Evolutionary conservation across 2,888 invertebrate species (phyloP), one percentile per base, ranked within the genome.

Genomic region (Mythimna vitellina): DNA sequence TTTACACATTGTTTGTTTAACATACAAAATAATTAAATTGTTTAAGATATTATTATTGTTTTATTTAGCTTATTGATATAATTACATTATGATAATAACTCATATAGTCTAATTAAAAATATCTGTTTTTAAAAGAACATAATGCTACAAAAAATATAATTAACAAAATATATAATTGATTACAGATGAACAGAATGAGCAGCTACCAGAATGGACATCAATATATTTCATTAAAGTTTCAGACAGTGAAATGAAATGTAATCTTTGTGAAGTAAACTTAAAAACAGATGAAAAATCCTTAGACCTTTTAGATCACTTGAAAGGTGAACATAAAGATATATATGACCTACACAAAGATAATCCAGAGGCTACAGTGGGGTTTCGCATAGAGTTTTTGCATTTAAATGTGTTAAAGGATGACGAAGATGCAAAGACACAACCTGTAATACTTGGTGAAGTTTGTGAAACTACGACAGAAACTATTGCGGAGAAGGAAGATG

Each of bases 361-460:
- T 73, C 90, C 92, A 0, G 93, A 94, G 32, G 90, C 92, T 9
- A 89, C 91, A 0, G 92, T 95, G 0, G 94, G 95, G 4, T 96
- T 94, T 76, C 94, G 92, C 60, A 95, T 96, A 46, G 95, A 95
- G 78, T 95, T 95, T 76, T 87, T 96, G 8, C 91, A 95, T 72
- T 85, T 95, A 25, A 93, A 93, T 81, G 89, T 92, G 69, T 77
- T 93, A 76, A 94, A 94, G 78, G 93, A 92, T 42, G 92, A 91
- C 4, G 88, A 76, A 4, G 92, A 91, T 12, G 74, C 82, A 0
- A 93, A 92, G 76, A 73, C 78, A 0, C 87, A 93, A 58, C 90
- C 94, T 0, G 88, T 95, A 3, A 89, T 93, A 35, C 79, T 95
- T 3, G 92, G 90, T 6, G 93, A 94, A 62, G 90, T 93, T 4